These are phyloP conservation scores for Spatulosminthurus flaviceps DNA, from an alignment of 2,888 invertebrate genomes.

Conservation along the genomic window DNA sequence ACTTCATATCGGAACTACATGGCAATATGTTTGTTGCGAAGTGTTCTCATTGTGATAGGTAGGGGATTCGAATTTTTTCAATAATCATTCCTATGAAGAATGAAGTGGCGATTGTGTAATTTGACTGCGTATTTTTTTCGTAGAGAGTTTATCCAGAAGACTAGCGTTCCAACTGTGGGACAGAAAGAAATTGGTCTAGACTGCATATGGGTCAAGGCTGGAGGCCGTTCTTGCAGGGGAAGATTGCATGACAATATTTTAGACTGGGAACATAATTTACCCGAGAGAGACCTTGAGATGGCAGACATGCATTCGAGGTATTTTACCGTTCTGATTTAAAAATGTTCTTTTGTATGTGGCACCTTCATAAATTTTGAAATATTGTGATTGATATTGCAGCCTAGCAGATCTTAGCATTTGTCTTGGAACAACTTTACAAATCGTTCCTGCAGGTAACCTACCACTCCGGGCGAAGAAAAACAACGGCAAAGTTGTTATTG, in stretches of 20 bases:
- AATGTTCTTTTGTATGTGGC: too few relatives aligned
- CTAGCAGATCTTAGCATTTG: constrained; percentile 92
- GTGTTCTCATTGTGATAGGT: constrained; percentile 88
- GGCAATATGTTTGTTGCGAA: constrained; percentile 98
- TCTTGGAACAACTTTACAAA: constrained; percentile 97
- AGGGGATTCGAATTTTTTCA: background rate
- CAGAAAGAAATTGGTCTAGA: constrained; percentile 75
- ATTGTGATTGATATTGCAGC: constrained; percentile 68
- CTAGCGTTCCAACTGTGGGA: constrained; percentile 84
- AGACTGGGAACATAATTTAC: constrained; percentile 97
- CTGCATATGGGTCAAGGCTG: constrained; percentile 74
- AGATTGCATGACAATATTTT: constrained; percentile 85
- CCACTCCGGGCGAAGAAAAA: constrained; percentile 86
- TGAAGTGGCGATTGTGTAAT: background rate
- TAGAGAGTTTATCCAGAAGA: constrained; percentile 81
- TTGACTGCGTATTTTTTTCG: too few relatives aligned
- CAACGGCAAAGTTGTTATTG: constrained; percentile 88
- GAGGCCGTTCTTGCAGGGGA: constrained; percentile 82
- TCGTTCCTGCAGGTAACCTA: constrained; percentile 93
- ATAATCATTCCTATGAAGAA: background rate
- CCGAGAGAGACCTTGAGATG: constrained; percentile 83
- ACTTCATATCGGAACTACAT: constrained; percentile 89
- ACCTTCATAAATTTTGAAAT: background rate
- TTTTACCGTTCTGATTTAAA: background rate
- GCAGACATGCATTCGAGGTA: constrained; percentile 89